These are phyloP conservation scores for Acleris laterana DNA, from an alignment of 2,888 invertebrate species.

Conservation along the genomic window DNA sequence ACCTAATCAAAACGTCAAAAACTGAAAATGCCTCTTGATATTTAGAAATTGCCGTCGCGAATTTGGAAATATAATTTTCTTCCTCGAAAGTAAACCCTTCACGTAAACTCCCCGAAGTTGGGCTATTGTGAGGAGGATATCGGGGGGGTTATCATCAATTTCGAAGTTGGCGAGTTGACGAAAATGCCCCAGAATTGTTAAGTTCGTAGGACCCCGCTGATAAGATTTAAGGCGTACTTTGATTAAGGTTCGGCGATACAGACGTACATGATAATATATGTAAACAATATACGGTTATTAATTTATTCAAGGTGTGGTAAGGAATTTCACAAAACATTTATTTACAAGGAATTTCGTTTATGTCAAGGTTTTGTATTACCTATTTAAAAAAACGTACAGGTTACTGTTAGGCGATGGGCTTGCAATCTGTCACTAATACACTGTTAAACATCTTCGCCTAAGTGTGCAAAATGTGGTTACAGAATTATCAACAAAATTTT, in stretches of 20 bases:
- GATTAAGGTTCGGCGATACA: slow-evolving; percentile 23
- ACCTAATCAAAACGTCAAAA: neutral
- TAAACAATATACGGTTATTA: neutral
- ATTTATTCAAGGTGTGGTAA: no score
- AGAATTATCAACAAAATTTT: no score
- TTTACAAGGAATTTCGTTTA: no score
- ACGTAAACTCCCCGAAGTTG: slow-evolving; percentile 16
- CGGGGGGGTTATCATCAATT: slow-evolving; percentile 33
- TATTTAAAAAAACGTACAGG: no score
- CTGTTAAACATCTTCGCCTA: no score
- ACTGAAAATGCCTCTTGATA: neutral
- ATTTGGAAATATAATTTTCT: slow-evolving; percentile 22
- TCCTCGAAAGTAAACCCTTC: slow-evolving; percentile 18
- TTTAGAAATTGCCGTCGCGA: neutral
- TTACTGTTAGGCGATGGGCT: no score
- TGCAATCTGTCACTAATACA: no score
- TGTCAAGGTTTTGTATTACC: no score
- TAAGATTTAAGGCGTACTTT: slow-evolving; percentile 30
- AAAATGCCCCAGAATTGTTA: slow-evolving; percentile 29
- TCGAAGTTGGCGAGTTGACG: slow-evolving; percentile 31
- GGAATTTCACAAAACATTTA: no score
- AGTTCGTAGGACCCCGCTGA: slow-evolving; percentile 34
- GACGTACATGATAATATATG: neutral
- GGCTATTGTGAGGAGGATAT: slow-evolving; percentile 31
- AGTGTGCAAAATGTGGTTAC: no score